phyloP scores from a whole-genome alignment of 2,888 invertebrate genomes.

The Drosophila anomalipes region DNA sequence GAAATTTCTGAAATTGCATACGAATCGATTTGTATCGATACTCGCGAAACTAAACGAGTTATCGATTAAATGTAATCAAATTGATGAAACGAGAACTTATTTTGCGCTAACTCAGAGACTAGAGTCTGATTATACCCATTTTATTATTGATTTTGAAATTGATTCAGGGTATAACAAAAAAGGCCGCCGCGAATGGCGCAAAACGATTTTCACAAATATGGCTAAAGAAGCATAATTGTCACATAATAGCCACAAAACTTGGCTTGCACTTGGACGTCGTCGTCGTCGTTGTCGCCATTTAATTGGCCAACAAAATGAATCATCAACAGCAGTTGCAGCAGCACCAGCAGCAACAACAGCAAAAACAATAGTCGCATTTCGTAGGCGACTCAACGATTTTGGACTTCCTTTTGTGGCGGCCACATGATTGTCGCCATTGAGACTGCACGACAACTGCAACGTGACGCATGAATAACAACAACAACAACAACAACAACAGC shows the following conservation, averaged over 20 bases:
- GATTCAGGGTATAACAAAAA: neutral
- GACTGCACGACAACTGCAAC: slow-evolving; percentile 61
- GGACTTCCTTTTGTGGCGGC: slow-evolving; percentile 59
- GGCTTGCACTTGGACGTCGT: slow-evolving; percentile 32
- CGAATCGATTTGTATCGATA: neutral
- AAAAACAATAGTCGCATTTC: slow-evolving; percentile 43
- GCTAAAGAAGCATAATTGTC: slow-evolving; percentile 58
- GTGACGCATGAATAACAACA: slow-evolving; percentile 46
- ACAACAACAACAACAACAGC: slow-evolving; percentile 6
- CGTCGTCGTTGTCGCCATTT: slow-evolving; percentile 22
- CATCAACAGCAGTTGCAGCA: slow-evolving; percentile 30
- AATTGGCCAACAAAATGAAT: slow-evolving; percentile 53
- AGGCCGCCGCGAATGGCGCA: slow-evolving; percentile 6
- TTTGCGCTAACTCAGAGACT: no score
- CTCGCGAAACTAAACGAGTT: neutral
- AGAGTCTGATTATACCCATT: neutral
- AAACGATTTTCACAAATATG: slow-evolving; percentile 37
- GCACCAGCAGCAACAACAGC: slow-evolving; percentile 7
- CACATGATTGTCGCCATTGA: slow-evolving; percentile 59
- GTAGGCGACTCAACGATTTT: slow-evolving; percentile 56
- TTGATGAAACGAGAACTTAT: neutral
- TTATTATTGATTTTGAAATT: neutral
- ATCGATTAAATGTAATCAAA: neutral
- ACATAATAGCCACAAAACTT: slow-evolving; percentile 48
- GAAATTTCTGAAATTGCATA: neutral